These are phyloP conservation scores for Mesopsocus fuscifrons DNA, from an alignment of 2,888 invertebrate genomes.

Conservation along the genomic window DNA sequence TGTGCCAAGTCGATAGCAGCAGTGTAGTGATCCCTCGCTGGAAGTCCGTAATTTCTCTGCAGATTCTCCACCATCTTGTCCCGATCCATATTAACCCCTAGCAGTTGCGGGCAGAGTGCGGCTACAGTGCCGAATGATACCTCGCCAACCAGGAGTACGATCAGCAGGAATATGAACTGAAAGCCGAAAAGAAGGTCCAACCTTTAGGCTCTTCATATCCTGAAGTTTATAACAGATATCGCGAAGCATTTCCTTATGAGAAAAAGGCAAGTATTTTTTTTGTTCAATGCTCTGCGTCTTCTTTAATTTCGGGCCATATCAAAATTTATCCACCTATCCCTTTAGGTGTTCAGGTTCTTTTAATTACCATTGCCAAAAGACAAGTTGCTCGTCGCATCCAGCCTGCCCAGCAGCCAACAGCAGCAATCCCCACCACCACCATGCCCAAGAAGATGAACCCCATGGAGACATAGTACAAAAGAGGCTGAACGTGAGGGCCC, in stretches of 20 bases:
- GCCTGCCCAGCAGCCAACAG: slow-evolving; percentile 69
- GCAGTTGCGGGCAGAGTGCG: slow-evolving; percentile 57
- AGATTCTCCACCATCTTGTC: slow-evolving; percentile 48
- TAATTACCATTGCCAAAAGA: no score
- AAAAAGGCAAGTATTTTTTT: no score
- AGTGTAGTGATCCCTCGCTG: slow-evolving; percentile 53
- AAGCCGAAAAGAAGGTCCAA: no score
- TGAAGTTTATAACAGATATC: no score
- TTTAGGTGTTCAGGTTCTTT: no score
- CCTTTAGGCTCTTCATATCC: no score
- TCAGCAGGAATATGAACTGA: slow-evolving; percentile 51
- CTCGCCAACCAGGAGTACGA: slow-evolving; percentile 44
- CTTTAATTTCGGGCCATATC: no score
- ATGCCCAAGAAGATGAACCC: slow-evolving; percentile 49
- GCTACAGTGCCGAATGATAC: slow-evolving; percentile 49
- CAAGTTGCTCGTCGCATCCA: no score
- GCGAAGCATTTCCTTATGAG: no score
- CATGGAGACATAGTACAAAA: slow-evolving; percentile 57
- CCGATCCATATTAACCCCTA: slow-evolving; percentile 48
- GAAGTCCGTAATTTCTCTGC: slow-evolving; percentile 57
- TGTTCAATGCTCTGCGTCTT: no score
- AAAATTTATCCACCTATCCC: no score
- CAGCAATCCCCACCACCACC: slow-evolving; percentile 42
- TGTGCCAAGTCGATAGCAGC: slow-evolving; percentile 65
- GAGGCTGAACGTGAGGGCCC: slow-evolving; percentile 43